Evolutionary conservation across 1,140 invertebrate genomes (phyloP), one percentile per base, ranked within the genome.

Genomic region (Drosophila nigrodunni): DNA sequence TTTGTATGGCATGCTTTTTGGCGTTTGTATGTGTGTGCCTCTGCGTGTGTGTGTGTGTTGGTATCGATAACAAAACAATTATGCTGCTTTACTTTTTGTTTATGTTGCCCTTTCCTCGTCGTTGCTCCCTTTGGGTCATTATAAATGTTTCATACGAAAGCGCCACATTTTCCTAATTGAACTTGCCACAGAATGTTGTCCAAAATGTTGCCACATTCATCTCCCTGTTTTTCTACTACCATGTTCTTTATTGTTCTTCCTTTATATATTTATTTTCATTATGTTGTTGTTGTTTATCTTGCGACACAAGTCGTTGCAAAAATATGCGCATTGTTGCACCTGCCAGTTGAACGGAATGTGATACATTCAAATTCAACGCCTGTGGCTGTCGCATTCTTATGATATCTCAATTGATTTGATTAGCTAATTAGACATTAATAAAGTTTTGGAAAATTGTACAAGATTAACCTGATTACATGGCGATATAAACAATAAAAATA

Each of bases 51-150:
- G 76, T 47, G 67, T 69, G 15, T 50, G 11, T 39, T 41, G 35
- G 46, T 66, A 50, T 87, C 82, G 79, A 86, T 86, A 86, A 86
- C 82, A 87, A 86, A 86, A 87, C 82, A 86, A 86, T 86, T 86
- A 86, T 87, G 71, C 60, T 80, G 78, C 82, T 81, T 77, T 85
- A 79, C 55, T 72, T 67, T 86, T 86, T 83, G 77, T 74, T 70
- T 60, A 75, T 58, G 68, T 73, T 71, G 67, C 64, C 59, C 41
- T 65, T 62, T 57, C 18, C 43, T 9, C 67, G 34, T 52, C 34
- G 73, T 50, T 10, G 13, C 50, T 46, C 68, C 77, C 35, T 72
- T 87, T 69, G 54, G 76, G 82, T 62, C 61, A 76, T 78, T 76
- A 78, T 78, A 72, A 86, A 81, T 78, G 80, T 78, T 76, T 78